Evolutionary conservation across 2,797 vertebrate genomes (phyloP), one percentile per base, ranked within the genome.

Genomic region (Sebastes taczanowskii): DNA sequence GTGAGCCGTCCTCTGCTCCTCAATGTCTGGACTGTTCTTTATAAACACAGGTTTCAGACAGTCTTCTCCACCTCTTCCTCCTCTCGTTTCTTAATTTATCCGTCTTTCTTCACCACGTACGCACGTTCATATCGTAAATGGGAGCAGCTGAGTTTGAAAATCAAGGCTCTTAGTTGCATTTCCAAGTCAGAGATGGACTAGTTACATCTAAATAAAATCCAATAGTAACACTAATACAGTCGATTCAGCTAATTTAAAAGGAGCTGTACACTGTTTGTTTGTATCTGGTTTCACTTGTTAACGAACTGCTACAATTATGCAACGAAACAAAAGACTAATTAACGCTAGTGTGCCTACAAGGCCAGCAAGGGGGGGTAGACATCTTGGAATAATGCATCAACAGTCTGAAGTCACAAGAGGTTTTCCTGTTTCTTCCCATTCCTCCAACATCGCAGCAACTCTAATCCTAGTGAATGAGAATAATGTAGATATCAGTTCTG

Each of bases 1-100:
- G 74, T 25, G 72, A 42, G 77, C 49, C 23, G 27, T 58, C 75
- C 73, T 79, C 66, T 70, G n/a, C 83, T 76, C 52, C 74, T 52
- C 25, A 78, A 77, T 61, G 65, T 85, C 73, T 74, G 75, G 20
- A 64, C 80, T 74, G 71, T 55, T 88, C 71, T 82, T 86, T 59
- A 55, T 64, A 80, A 83, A 79, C 55, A 71, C 74, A 82, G 34
- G 56, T 61, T 81, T 82, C 56, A 74, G 77, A 78, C 79, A 64
- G 13, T 53, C 11, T 18, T 7, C 67, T 72, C 56, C 59, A 46
- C 14, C 63, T 20, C n/a, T 52, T 22, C 30, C 11, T 74, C 52
- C 20, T 32, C 53, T 32, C 13, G 9, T 67, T 20, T 7, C 49
- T 49, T 56, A 20, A 61, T 59, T 38, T 63, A 9, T 52, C n/a